Evolutionary conservation across 2,797 vertebrate genomes (phyloP), one percentile per base, ranked within the genome.

Genomic region (Melanotaenia pygmaea): DNA sequence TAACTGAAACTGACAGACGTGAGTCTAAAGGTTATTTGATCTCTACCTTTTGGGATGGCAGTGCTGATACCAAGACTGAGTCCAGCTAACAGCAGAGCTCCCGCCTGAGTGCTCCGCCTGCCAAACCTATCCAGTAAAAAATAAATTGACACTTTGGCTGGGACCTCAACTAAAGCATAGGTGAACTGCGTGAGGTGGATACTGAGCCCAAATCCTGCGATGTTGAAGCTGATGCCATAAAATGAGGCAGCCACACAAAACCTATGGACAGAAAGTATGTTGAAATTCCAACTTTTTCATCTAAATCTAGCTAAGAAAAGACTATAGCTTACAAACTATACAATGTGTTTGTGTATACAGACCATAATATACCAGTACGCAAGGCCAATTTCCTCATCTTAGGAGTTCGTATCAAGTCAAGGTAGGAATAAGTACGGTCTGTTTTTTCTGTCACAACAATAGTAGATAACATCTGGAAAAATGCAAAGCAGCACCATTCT

Each of bases 221-320:
- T 84, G 43, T 97, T 95, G 86, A 98, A 93, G 90, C 94, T 96
- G 87, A 97, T 95, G 72, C 96, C 96, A 0, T 98, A 98, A 65
- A 95, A 96, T 56, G 95, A 84, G 64, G 86, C 92, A 28, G 97
- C 95, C 47, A 96, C 91, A 3, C 94, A 95, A 70, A 96, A 96
- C 97, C 97, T 98, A 26, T 70, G 37, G 3, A 59, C 13, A 80
- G 13, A 72, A 20, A 73, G 8, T 54, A 5, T 40, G 30, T 22
- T 30, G 3, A 45, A 28, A 18, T 30, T 10, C 13, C 13, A 32
- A 30, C 5, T 32, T 32, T 40, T 28, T 63, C 18, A 20, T 47
- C 7, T 47, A 18, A 62, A 47, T 4, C 14, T 0, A 2, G 11
- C 20, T 3, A 26, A 43, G 10, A 28, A 5, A 30, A 20, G 50